Evolutionary conservation across 2,113 vertebrate species (phyloP), one percentile per base, ranked within the genome.

Genomic region (Boulengeromyrus knoepffleri): DNA sequence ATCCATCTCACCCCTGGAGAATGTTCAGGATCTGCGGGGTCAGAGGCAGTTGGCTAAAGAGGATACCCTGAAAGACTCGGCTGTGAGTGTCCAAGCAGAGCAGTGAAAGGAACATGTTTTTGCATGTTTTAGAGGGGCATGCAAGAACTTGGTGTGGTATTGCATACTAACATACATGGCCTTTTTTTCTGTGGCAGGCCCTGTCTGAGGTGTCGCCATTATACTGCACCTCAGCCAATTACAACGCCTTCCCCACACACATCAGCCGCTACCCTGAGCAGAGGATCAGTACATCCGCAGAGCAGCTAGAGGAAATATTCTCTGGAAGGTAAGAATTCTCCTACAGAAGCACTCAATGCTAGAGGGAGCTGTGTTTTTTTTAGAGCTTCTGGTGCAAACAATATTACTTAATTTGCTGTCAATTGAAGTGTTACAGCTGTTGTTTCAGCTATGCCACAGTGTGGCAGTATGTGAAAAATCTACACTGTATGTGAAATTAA

Each of bases 1-100:
- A 52, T 97, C 98, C 0, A 4, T 99, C 91, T 97, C 97, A 17
- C 98, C 98, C 13, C 94, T 98, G 39, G 97, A 95, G 42, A 96
- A 90, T 27, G 88, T 99, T 1, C 92, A 90, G 2, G 90, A 96
- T 0, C 95, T 99, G 39, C 94, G 94, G 52, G 95, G 93, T 58
- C 96, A 97, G 90, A 96, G 95, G 53, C 96, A 95, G 93, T 89
- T 95, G 3, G 93, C 94, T 56, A 93, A 90, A 10, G 92, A 94
- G 24, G 85, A 92, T 9, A 90, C 90, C 56, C 49, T 90, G 15
- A 91, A 93, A 90, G 93, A 91, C 58, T 92, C 93, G 21, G 80
- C 91, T 8, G 96, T 96, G 90, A 92, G 95, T 90, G 36, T 45
- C n/a, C 47, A 56, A n/a, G 17, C 49, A 36, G 86, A 3, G 31